Percentiles rank a stretch among this genome's conserved stretches.
Conservation (phyloP, 1,140 invertebrate genomes). For the Tetramorium simillimum region DNA sequence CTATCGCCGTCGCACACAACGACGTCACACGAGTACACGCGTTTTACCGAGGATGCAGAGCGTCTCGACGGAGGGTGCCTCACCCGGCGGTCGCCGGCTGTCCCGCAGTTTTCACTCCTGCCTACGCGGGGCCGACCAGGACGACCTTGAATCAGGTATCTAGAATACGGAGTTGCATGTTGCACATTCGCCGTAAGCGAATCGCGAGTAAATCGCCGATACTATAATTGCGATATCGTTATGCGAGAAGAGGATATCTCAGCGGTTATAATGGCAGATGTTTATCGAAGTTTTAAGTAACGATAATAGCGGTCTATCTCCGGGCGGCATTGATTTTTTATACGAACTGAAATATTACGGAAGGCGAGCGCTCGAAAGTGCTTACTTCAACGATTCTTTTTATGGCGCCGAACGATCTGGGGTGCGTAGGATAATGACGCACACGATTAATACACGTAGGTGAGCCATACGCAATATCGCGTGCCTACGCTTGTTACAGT, state of each 20-base stretch:
- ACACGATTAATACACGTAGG: constrained; percentile 59
- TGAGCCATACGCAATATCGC: constrained; percentile 61
- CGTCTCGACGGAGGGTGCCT: constrained; percentile 85
- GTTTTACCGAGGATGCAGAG: constrained; percentile 70
- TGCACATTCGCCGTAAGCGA: not conserved
- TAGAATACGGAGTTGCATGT: constrained; percentile 53
- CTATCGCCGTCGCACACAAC: not conserved
- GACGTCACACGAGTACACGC: not conserved
- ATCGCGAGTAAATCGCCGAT: constrained; percentile 17
- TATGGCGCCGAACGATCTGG: constrained; percentile 44
- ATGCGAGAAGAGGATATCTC: not conserved
- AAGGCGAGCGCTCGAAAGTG: not conserved
- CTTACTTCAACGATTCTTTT: constrained; percentile 38
- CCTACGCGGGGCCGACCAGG: constrained; percentile 87
- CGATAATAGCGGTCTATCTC: not conserved
- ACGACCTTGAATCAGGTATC: constrained; percentile 86
- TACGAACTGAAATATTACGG: not conserved
- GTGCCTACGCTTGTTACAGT: constrained; percentile 69
- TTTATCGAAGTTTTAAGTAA: not conserved
- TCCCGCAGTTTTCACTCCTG: constrained; percentile 89
- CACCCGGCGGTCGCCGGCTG: constrained; percentile 87
- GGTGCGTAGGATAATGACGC: constrained; percentile 67
- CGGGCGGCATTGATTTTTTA: not conserved
- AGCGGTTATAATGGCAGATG: not conserved
- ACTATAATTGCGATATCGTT: constrained; percentile 1